These are phyloP conservation scores for Xerus inauris DNA, from an alignment of 2,113 vertebrate species.

Conservation along the genomic window DNA sequence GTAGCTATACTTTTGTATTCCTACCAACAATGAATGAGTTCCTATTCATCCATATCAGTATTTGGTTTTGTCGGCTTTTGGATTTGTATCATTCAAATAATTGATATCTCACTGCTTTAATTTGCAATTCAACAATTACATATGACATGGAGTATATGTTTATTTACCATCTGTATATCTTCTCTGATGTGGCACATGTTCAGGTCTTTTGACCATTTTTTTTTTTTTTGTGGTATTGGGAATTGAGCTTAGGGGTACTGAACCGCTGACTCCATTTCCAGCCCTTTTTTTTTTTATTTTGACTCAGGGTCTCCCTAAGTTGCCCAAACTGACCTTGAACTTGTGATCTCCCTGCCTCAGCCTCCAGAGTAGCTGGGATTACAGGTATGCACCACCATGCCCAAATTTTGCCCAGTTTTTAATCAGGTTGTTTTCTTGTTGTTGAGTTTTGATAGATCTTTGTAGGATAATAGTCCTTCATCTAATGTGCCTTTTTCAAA, in stretches of 20 bases:
- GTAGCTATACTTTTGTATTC: background rate
- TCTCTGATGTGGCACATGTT: background rate
- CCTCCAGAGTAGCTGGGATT: no score
- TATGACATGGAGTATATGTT: no score
- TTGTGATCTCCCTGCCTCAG: no score
- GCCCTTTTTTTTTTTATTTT: no score
- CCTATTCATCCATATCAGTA: background rate
- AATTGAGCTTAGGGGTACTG: no score
- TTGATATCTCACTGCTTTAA: background rate
- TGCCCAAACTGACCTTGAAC: no score
- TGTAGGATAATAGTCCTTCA: background rate
- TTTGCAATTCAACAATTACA: background rate
- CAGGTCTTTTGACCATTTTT: background rate
- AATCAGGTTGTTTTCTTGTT: background rate
- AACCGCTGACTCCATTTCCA: no score
- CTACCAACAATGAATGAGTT: background rate
- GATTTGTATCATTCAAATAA: background rate
- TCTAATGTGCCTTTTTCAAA: background rate
- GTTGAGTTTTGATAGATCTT: background rate
- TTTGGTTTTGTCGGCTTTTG: background rate
- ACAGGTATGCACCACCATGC: no score
- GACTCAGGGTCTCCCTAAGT: no score
- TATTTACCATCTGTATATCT: background rate
- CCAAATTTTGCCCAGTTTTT: background rate
- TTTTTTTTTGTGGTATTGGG: background rate